Conservation (phyloP, 2,888 invertebrate species). For the Drosophila paramelanica region DNA sequence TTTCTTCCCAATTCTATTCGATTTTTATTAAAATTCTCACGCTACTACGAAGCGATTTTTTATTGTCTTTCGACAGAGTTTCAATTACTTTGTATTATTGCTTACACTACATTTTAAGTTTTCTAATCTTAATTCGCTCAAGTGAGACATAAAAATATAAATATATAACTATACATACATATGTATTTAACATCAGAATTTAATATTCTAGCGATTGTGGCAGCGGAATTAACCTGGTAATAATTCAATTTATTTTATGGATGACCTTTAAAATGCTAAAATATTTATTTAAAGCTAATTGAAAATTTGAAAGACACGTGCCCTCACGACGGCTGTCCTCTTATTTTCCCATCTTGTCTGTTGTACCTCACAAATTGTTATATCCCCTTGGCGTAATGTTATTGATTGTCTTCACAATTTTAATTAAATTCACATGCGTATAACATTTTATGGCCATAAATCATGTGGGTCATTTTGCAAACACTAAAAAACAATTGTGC, state of each 20-base stretch:
- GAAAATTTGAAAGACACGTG: too few relatives aligned
- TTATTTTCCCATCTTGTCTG: not conserved
- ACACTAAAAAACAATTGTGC: not conserved
- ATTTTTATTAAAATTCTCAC: not conserved
- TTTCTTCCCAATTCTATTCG: too few relatives aligned
- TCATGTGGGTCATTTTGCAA: not conserved
- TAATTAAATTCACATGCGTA: slow-evolving; percentile 51
- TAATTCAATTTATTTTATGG: too few relatives aligned
- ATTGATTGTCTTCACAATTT: slow-evolving; percentile 39
- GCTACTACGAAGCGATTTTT: not conserved
- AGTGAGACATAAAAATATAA: too few relatives aligned
- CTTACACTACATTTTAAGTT: not conserved
- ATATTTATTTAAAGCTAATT: too few relatives aligned
- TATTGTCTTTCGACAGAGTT: not conserved
- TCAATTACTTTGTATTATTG: not conserved
- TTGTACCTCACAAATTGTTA: not conserved
- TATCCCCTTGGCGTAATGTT: slow-evolving; percentile 11
- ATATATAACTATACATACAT: too few relatives aligned
- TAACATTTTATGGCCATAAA: slow-evolving; percentile 28
- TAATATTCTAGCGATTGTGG: too few relatives aligned
- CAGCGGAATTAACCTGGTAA: too few relatives aligned
- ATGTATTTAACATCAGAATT: too few relatives aligned
- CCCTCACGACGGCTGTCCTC: not conserved
- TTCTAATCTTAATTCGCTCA: not conserved
- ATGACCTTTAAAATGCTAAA: too few relatives aligned